Percentiles rank a stretch among this genome's conserved stretches.
Evolutionary conservation across 2,113 vertebrate genomes (phyloP).

Genomic region (Cyanoramphus novaezelandiae): DNA sequence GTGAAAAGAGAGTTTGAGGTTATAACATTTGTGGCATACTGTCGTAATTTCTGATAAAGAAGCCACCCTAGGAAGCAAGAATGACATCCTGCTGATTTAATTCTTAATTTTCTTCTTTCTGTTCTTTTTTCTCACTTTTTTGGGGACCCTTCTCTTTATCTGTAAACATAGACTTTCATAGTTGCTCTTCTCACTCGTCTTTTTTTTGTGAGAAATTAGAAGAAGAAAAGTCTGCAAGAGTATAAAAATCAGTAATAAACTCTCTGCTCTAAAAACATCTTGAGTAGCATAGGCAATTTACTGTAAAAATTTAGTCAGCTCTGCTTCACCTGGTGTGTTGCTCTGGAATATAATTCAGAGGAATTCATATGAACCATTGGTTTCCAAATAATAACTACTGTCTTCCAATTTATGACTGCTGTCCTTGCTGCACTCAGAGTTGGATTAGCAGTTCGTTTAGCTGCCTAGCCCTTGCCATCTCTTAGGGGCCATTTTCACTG

Average conservation of each 20-base stretch:
- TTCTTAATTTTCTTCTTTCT: background rate
- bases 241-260: background rate
- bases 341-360: background rate
- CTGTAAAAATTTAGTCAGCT: background rate
- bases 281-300: background rate
- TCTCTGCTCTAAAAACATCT: background rate
- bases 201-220: background rate
- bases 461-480: fast-evolving
- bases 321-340: fast-evolving
- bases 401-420: background rate
- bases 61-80: background rate
- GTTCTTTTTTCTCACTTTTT: background rate
- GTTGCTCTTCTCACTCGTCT: background rate
- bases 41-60: background rate
- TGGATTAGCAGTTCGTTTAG: background rate
- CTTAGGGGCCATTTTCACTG: background rate
- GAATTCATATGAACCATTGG: background rate
- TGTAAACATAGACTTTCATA: background rate
- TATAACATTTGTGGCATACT: background rate
- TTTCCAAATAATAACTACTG: background rate
- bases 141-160: background rate
- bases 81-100: background rate
- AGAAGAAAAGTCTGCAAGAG: background rate
- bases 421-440: background rate
- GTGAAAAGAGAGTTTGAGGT: background rate